Evolutionary conservation across 2,113 vertebrate species (phyloP).

Genomic region (Megaceryle maxima): DNA sequence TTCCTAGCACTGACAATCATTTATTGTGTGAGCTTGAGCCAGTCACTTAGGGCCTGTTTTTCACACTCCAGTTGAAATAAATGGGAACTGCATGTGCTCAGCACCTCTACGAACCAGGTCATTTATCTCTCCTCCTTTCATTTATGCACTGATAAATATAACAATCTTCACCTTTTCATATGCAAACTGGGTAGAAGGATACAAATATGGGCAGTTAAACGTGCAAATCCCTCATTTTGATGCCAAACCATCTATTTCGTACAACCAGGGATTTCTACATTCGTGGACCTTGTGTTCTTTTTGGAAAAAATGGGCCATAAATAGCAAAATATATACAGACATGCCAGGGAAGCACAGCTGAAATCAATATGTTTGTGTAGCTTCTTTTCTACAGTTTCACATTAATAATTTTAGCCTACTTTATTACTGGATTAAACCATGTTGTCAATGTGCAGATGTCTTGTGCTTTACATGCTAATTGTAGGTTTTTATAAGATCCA

Average conservation of each 20-base stretch:
- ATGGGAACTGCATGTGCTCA: slow-evolving; percentile 43
- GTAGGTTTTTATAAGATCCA: not conserved
- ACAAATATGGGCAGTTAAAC: slow-evolving; percentile 21
- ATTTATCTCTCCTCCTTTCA: slow-evolving; percentile 42
- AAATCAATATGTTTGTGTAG: slow-evolving; percentile 2
- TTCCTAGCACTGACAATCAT: slow-evolving; percentile 43
- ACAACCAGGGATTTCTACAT: not conserved
- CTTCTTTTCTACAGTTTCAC: not conserved
- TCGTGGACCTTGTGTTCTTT: not conserved
- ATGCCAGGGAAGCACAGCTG: not conserved
- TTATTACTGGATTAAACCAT: not conserved
- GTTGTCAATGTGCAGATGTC: not conserved
- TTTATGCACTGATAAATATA: slow-evolving; percentile 45
- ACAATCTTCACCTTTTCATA: not conserved
- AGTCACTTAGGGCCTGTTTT: slow-evolving; percentile 54
- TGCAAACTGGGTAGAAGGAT: not conserved
- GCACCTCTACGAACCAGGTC: slow-evolving; percentile 51
- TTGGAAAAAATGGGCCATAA: not conserved
- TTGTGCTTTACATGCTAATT: not conserved
- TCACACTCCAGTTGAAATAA: slow-evolving; percentile 60
- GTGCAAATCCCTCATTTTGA: slow-evolving; percentile 30
- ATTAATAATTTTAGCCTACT: not conserved
- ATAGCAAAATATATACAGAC: not conserved
- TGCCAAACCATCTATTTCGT: not conserved
- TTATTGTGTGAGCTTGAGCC: slow-evolving; percentile 42